phyloP scores from a whole-genome alignment of 1,140 invertebrate species.

The Chymomyza costata region DNA sequence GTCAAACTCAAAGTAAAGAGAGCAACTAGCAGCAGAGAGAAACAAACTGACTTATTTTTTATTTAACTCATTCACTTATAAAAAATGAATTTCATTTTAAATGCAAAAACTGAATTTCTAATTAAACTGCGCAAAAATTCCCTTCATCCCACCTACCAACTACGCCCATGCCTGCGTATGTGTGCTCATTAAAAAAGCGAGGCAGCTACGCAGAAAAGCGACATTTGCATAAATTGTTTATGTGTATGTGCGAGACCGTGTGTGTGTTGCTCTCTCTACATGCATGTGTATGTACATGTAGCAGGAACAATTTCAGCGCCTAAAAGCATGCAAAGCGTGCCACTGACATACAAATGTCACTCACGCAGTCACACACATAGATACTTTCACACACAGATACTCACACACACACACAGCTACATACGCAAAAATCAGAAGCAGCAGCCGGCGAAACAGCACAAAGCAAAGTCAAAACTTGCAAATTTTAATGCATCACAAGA shows the following conservation, averaged over 20 bases:
- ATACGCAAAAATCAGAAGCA: too few species aligned
- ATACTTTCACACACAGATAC: not conserved
- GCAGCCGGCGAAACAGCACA: slow-evolving; percentile 6
- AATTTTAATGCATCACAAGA: slow-evolving; percentile 71
- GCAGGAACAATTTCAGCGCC: slow-evolving; percentile 8
- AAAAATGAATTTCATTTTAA: too few species aligned
- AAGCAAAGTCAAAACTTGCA: slow-evolving; percentile 64
- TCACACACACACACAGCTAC: slow-evolving; percentile 16
- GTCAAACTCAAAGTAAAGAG: too few species aligned
- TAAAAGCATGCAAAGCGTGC: slow-evolving; percentile 58
- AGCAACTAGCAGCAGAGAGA: too few species aligned
- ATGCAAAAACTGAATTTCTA: too few species aligned
- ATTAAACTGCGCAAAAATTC: too few species aligned
- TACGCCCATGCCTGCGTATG: slow-evolving; percentile 2
- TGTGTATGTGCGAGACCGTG: slow-evolving; percentile 10
- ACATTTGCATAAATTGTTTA: slow-evolving; percentile 57
- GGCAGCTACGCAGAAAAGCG: slow-evolving; percentile 61
- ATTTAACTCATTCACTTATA: too few species aligned
- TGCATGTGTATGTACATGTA: slow-evolving; percentile 9
- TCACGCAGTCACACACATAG: slow-evolving; percentile 17
- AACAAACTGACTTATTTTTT: too few species aligned
- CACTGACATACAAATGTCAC: slow-evolving; percentile 66
- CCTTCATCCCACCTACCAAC: too few species aligned
- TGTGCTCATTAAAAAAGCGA: slow-evolving; percentile 66
- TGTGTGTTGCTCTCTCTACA: too few species aligned